phyloP scores from a whole-genome alignment of 2,888 invertebrate genomes.

The Myopa testacea region DNA sequence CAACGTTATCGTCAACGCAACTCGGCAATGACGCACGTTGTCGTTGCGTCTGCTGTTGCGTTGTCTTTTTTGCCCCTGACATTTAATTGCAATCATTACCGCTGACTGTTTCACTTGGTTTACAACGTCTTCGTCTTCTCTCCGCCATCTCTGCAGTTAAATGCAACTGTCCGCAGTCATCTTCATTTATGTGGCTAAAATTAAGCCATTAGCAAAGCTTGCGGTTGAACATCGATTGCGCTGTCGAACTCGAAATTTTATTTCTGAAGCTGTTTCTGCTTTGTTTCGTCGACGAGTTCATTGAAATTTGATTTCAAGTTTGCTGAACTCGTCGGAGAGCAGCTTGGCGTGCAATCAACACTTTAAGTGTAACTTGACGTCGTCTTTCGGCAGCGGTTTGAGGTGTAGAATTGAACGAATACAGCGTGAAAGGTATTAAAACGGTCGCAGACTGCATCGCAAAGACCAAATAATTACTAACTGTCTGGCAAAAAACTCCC shows the following conservation, averaged over 20 bases:
- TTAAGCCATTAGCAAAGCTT: slow-evolving; percentile 8
- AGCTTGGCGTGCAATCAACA: slow-evolving; percentile 25
- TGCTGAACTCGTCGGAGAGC: slow-evolving; percentile 20
- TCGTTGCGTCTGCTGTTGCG: not conserved
- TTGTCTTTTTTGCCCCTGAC: not conserved
- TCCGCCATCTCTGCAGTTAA: not conserved
- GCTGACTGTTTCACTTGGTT: not conserved
- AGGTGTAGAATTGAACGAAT: not conserved
- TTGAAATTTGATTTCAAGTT: slow-evolving; percentile 33
- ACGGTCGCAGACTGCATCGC: not conserved
- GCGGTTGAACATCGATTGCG: not conserved
- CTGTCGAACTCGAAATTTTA: slow-evolving; percentile 8
- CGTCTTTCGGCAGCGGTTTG: not conserved
- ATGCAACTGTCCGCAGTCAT: not conserved
- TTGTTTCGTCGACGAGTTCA: slow-evolving; percentile 22
- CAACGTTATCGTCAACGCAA: not conserved
- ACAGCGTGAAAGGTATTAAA: not conserved
- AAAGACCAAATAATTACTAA: too few species aligned
- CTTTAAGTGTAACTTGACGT: not conserved
- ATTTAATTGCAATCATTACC: slow-evolving; percentile 13
- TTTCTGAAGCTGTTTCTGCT: not conserved
- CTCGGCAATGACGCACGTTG: not conserved
- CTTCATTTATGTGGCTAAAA: not conserved
- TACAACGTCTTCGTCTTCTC: not conserved
- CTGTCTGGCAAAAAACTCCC: too few species aligned